Conservation (phyloP, 2,113 vertebrate species). For the Elephantulus edwardii region DNA sequence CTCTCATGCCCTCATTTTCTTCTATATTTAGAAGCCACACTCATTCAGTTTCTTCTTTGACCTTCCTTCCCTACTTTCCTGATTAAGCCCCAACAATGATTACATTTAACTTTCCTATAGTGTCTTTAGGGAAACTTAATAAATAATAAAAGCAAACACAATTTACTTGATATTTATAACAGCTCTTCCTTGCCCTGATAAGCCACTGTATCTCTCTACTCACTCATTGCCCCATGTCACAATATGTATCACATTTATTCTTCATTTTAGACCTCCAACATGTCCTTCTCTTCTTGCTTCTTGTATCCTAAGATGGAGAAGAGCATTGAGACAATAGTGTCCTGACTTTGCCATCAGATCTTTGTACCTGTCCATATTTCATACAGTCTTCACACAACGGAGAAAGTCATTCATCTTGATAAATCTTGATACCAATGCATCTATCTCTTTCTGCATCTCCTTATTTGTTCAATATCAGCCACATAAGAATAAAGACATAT, state of each 20-base stretch:
- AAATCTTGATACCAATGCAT: neutral
- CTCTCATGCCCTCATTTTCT: neutral
- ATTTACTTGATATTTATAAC: neutral
- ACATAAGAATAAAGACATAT: neutral
- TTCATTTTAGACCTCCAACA: neutral
- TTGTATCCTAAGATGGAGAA: neutral
- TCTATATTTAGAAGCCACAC: neutral
- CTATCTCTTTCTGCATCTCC: no score
- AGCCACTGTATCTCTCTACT: neutral
- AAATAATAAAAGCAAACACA: neutral
- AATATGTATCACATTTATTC: neutral
- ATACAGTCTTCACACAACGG: no score
- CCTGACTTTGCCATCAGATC: neutral
- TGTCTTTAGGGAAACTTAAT: neutral
- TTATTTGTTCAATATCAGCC: neutral
- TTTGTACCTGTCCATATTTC: neutral
- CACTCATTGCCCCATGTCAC: neutral
- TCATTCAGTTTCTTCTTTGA: neutral
- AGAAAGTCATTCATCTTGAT: no score
- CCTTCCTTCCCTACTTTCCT: neutral
- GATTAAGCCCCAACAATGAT: neutral
- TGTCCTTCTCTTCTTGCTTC: neutral
- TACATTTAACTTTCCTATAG: neutral
- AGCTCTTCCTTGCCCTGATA: neutral
- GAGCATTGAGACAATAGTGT: neutral